phyloP scores from a whole-genome alignment of 2,797 vertebrate species.

The Phylloscopus collybita region DNA sequence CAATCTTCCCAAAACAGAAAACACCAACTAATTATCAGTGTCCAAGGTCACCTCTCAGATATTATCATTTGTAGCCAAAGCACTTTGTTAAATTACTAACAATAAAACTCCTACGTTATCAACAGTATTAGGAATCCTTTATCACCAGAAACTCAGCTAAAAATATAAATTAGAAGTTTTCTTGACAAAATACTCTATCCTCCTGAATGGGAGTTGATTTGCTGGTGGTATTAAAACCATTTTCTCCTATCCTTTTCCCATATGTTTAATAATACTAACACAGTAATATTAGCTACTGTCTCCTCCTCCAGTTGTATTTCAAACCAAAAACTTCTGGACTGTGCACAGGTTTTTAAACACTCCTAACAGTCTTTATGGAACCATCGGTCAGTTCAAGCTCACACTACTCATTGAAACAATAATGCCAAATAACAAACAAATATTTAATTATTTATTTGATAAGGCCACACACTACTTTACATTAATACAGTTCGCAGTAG shows the following conservation, averaged over 20 bases:
- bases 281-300: neutral
- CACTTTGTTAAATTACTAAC: neutral
- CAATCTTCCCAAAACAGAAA: neutral
- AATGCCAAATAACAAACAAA: neutral
- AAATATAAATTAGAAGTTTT: neutral
- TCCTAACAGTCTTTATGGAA: neutral
- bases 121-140: neutral
- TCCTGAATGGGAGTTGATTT: neutral
- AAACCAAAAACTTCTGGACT: neutral
- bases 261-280: neutral
- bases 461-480: neutral
- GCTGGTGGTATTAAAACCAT: neutral
- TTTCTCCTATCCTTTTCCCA: neutral
- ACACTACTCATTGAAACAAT: neutral
- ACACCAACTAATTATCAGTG: neutral
- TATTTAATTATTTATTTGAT: neutral
- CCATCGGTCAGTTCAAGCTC: neutral
- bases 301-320: neutral
- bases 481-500: neutral
- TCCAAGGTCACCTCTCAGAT: neutral
- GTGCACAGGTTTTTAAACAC: neutral
- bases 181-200: accelerated
- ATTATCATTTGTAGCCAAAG: neutral
- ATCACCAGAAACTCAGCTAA: neutral
- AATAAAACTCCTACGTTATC: neutral